phyloP scores from a whole-genome alignment of 2,888 invertebrate species.

The Homarus gammarus region DNA sequence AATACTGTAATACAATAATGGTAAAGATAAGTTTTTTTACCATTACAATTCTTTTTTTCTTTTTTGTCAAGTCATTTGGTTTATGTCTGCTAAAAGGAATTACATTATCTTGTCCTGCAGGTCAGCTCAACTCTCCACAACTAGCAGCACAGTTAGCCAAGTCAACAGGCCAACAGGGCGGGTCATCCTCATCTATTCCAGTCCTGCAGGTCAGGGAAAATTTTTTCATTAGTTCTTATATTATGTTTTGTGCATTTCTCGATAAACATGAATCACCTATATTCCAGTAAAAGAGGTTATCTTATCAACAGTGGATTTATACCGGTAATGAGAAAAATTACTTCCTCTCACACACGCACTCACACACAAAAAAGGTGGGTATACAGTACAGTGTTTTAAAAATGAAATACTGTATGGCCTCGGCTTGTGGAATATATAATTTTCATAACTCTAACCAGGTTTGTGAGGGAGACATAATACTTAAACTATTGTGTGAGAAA shows the following conservation, averaged over 20 bases:
- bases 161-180: slow-evolving; percentile 58
- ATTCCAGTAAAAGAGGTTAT: background rate
- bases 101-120: slow-evolving; percentile 24
- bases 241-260: background rate
- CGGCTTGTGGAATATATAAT: too few relatives aligned
- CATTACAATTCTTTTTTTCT: too few relatives aligned
- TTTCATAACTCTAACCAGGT: too few relatives aligned
- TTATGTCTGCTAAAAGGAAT: too few relatives aligned
- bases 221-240: background rate
- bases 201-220: slow-evolving; percentile 62
- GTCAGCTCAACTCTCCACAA: slow-evolving; percentile 70
- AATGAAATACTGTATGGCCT: too few relatives aligned
- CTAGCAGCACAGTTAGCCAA: slow-evolving; percentile 74
- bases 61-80: too few relatives aligned
- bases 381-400: background rate
- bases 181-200: slow-evolving; percentile 65
- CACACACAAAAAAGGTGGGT: background rate
- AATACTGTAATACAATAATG: too few relatives aligned
- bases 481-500: too few relatives aligned
- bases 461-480: too few relatives aligned
- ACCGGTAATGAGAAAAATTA: too few relatives aligned
- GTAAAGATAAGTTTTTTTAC: too few relatives aligned
- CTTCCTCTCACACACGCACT: background rate
- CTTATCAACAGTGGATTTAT: too few relatives aligned
- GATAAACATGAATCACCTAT: background rate